Conservation (phyloP, 1,140 invertebrate species). For the Doryteuthis pealeii region DNA sequence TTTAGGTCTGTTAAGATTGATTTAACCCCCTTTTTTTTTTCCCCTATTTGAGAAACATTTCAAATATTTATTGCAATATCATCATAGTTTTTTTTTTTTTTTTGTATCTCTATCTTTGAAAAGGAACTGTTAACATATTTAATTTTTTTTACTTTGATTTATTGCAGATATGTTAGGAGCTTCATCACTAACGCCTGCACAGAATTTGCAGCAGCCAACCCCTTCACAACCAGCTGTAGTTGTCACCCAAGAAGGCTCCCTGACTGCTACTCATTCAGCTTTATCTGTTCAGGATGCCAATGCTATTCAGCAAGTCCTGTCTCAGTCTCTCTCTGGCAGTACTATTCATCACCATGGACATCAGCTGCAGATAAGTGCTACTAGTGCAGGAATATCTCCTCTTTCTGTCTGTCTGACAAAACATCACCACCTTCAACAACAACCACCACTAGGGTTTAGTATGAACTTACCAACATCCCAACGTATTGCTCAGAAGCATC, state of each 20-base stretch:
- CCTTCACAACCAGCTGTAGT: neutral
- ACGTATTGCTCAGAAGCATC: neutral
- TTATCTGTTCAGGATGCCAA: conserved; percentile 8
- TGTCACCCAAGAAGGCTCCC: neutral
- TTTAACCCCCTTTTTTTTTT: no score
- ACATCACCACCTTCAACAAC: neutral
- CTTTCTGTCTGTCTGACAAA: conserved; percentile 33
- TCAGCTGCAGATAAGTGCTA: conserved; percentile 26
- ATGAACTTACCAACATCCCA: conserved; percentile 12
- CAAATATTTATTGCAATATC: no score
- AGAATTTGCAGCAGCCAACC: neutral
- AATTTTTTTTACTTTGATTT: neutral
- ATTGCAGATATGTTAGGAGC: neutral
- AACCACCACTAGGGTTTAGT: neutral
- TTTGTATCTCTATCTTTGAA: no score
- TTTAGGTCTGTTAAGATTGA: no score
- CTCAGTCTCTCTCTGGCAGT: conserved; percentile 27
- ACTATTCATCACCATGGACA: conserved; percentile 55
- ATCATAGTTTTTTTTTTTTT: no score
- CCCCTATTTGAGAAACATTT: no score
- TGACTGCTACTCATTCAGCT: conserved; percentile 1
- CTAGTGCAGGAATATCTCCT: conserved; percentile 33
- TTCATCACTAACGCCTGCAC: neutral
- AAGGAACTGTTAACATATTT: no score
- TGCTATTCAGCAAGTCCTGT: neutral